Evolutionary conservation across 2,888 invertebrate species (phyloP), one percentile per base, ranked within the genome.

Genomic region (Acanthosoma haemorrhoidale): DNA sequence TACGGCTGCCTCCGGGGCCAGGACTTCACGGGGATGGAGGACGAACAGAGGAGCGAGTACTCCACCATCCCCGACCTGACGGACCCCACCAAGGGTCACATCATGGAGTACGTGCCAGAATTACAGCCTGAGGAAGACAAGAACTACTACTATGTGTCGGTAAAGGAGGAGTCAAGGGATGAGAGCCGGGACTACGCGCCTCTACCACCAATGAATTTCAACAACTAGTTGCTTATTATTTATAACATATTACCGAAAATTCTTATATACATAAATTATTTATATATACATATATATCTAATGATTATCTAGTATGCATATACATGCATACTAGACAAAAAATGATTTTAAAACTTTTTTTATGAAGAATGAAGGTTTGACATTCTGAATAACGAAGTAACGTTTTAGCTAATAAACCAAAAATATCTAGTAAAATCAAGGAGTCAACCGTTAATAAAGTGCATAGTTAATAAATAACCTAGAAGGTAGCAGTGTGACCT

Each of bases 11-110:
- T 41, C 16, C 61, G 70, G 15, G 59, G 63, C 13, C 71, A 72
- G 43, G 72, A 72, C 29, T 71, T 71, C 51, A 67, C 70, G 4
- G 67, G 66, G n/a, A 57, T 78, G 32, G 78, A 76, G 36, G 80
- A 80, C 69, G 79, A 79, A 71, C 79, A 80, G 71, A 79, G 78
- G 18, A 79, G 79, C 78, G 78, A 80, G 4, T 76, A 78, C 16
- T 74, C 77, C 4, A 80, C 80, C 67, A 80, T 80, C 16, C 79
- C 80, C 0, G 78, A 79, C 13, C 77, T 77, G 18, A 71, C 69
- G 32, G 71, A 72, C 63, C 70, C 68, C 61, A 64, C 43, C 15
- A 76, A 77, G 21, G 77, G 78, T 2, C 78, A 79, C 76, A 76
- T 79, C 43, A 79, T 80, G 71, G 80, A 80, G 41, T 72, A 70